A percentile compares a stretch with the other conserved stretches of the same genome.
Conservation (phyloP, 2,113 vertebrate species). For the Dicrurus megarhynchus region DNA sequence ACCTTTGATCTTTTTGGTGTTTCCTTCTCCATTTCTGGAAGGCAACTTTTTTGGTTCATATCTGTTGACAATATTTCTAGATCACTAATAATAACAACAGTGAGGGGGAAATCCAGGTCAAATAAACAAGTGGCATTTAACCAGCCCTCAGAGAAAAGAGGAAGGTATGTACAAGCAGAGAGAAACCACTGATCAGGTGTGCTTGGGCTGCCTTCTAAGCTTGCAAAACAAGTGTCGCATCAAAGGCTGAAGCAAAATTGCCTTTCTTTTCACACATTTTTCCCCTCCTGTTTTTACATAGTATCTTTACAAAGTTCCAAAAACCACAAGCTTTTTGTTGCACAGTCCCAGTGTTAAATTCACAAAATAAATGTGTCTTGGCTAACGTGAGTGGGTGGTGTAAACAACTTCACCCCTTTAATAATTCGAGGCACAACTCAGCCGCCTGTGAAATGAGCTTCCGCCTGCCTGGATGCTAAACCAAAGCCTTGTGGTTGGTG, state of each 20-base stretch:
- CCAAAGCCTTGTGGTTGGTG: conserved; percentile 11
- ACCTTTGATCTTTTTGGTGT: background rate
- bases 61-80: background rate
- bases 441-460: background rate
- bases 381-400: background rate
- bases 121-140: background rate
- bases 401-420: conserved; percentile 26
- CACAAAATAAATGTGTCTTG: background rate
- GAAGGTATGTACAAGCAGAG: background rate
- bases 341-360: background rate
- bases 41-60: background rate
- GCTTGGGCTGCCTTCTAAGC: background rate
- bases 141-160: background rate
- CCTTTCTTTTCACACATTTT: background rate
- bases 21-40: background rate
- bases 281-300: background rate
- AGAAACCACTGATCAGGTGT: background rate
- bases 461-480: background rate
- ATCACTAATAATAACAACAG: background rate
- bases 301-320: background rate
- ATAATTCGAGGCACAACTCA: conserved; percentile 23
- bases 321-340: background rate
- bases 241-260: background rate
- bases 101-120: background rate
- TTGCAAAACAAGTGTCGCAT: background rate